A percentile compares a stretch with the other conserved stretches of the same genome.
Conservation (phyloP, 2,888 invertebrate genomes). For the Alitta virens region DNA sequence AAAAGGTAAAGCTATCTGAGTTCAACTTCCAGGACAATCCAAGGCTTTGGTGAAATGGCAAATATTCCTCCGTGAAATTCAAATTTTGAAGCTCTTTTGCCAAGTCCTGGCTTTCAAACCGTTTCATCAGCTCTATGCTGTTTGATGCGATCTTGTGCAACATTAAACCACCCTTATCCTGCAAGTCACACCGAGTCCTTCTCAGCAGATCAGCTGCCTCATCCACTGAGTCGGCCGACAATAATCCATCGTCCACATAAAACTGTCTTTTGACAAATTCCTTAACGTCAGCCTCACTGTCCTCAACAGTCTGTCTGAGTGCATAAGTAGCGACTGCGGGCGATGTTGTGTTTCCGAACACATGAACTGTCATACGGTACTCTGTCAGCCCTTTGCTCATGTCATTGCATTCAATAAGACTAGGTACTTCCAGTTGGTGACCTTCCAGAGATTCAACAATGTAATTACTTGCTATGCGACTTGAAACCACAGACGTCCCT, state of each 20-base stretch:
- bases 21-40: slow-evolving; percentile 22
- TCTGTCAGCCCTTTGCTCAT: not conserved
- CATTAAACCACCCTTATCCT: slow-evolving; percentile 21
- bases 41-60: slow-evolving; percentile 16
- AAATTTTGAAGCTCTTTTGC: slow-evolving; percentile 12
- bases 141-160: slow-evolving; percentile 29
- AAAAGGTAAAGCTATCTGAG: slow-evolving; percentile 14
- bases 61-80: too few relatives aligned
- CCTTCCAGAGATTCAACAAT: too few relatives aligned
- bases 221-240: slow-evolving; percentile 1
- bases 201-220: slow-evolving; percentile 17
- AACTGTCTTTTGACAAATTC: slow-evolving; percentile 20
- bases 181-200: slow-evolving; percentile 2
- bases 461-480: too few relatives aligned
- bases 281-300: slow-evolving; percentile 9
- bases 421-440: too few relatives aligned
- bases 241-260: slow-evolving; percentile 28
- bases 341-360: slow-evolving; percentile 14
- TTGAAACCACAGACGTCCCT: too few relatives aligned
- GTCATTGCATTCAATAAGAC: too few relatives aligned
- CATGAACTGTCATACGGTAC: slow-evolving; percentile 18
- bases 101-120: slow-evolving; percentile 22
- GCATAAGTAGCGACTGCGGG: slow-evolving; percentile 16
- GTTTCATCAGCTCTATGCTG: slow-evolving; percentile 20
- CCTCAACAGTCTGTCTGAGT: slow-evolving; percentile 1